Conservation (phyloP, 2,888 invertebrate genomes). For the Acronicta alni region DNA sequence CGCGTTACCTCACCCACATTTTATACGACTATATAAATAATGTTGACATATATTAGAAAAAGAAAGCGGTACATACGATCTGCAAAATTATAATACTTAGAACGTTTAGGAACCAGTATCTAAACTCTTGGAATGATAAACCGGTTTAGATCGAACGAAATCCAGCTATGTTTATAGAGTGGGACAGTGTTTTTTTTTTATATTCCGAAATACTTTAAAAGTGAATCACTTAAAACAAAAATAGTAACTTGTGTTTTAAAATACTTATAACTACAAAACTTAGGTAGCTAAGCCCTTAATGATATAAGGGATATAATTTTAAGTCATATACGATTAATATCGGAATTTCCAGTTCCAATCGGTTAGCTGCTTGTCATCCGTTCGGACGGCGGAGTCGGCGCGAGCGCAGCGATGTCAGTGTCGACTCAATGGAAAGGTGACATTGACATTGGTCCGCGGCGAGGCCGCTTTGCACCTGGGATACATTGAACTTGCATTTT, state of each 20-base stretch:
- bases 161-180: constrained; percentile 19
- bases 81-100: constrained; percentile 34
- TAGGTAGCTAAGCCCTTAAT: too few relatives aligned
- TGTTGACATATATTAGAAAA: constrained; percentile 53
- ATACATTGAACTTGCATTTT: constrained; percentile 78
- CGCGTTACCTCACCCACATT: constrained; percentile 83
- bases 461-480: constrained; percentile 59
- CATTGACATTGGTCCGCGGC: constrained; percentile 80
- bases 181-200: constrained; percentile 11
- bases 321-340: constrained; percentile 19
- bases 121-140: constrained; percentile 30
- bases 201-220: constrained; percentile 3
- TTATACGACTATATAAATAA: constrained; percentile 64
- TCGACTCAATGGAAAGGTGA: constrained; percentile 76
- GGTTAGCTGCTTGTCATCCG: background rate
- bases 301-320: constrained; percentile 1
- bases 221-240: background rate
- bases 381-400: constrained; percentile 14
- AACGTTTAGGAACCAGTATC: constrained; percentile 36
- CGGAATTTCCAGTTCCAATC: constrained; percentile 35
- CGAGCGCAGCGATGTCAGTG: constrained; percentile 34
- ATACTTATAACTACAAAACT: too few relatives aligned
- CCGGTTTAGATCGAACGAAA: constrained; percentile 33
- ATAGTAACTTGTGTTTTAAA: too few relatives aligned
- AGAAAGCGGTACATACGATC: constrained; percentile 48